Percentiles rank a stretch among this genome's conserved stretches.
Conservation (phyloP, 2,797 vertebrate species). For the Ptychadena robeensis region DNA sequence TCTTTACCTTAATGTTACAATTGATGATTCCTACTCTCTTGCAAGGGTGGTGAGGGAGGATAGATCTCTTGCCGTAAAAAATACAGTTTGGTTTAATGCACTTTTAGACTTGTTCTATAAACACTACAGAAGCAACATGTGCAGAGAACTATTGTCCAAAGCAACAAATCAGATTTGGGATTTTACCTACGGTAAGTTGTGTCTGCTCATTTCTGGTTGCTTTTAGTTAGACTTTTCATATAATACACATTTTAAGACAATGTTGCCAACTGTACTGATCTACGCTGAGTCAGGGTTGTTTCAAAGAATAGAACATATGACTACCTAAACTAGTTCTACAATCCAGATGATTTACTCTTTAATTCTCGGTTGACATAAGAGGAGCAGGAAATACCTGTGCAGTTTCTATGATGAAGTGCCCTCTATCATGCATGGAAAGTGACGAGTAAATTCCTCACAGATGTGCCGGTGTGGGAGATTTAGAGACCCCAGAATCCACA, state of each 20-base stretch:
- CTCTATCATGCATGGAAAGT: slow-evolving; percentile 43
- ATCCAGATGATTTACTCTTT: slow-evolving; percentile 20
- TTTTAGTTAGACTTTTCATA: background rate
- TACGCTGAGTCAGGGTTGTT: background rate
- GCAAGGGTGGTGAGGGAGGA: too few relatives aligned
- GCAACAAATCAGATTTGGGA: background rate
- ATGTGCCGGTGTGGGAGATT: slow-evolving; percentile 42
- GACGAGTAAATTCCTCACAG: slow-evolving; percentile 52
- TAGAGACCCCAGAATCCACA: slow-evolving; percentile 54
- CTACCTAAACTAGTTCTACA: background rate
- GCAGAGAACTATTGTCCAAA: background rate
- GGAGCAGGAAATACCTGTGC: slow-evolving; percentile 49
- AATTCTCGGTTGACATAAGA: slow-evolving; percentile 36
- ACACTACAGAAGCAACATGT: too few relatives aligned
- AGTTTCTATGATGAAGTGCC: slow-evolving; percentile 35
- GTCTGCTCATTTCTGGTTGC: too few relatives aligned
- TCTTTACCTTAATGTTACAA: too few relatives aligned
- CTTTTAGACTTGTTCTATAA: background rate
- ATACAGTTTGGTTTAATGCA: background rate
- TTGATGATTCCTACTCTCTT: too few relatives aligned
- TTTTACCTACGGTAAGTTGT: too few relatives aligned
- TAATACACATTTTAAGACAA: background rate
- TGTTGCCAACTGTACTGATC: background rate
- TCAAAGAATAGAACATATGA: background rate
- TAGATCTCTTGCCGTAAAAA: too few relatives aligned